Evolutionary conservation across 2,888 invertebrate species (phyloP), one percentile per base, ranked within the genome.

Genomic region (Pyrrhia umbra): DNA sequence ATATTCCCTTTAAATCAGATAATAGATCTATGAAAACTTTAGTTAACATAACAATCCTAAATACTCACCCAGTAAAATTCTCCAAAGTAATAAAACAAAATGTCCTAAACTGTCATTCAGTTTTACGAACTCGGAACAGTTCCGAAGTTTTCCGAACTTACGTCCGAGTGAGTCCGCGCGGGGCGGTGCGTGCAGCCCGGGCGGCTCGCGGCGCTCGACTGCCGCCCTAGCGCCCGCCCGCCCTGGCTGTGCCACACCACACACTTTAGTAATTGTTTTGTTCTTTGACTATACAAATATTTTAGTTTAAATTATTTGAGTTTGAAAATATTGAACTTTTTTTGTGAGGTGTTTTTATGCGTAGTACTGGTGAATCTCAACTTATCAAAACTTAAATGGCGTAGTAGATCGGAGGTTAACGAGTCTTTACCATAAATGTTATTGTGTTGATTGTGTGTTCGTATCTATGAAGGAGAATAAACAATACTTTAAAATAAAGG

Each of bases 121-220:
- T 40, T 9, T 15, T n/a, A 46, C 15, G n/a, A 75, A 70, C 40
- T 65, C 59, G 34, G 43, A 30, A n/a, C 6, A 34, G 27, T 30
- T 51, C 23, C 43, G 61, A 78, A 77, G 72, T 81, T 79, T 79
- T 66, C 51, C 62, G 64, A 74, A 80, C 77, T 77, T 60, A 10
- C 10, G 25, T n/a, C 4, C 9, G 27, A 13, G 30, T 6, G 21
- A 1, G 40, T 23, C 1, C 20, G 30, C 16, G 47, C 39, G 20
- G 23, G 37, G 60, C 57, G 51, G 40, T 59, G 75, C 72, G 83
- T 63, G 68, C 25, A 58, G 23, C 60, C 62, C 46, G 52, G 54
- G 20, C 72, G 75, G 66, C 65, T 64, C 56, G 60, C 75, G 73
- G 40, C 68, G 56, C 68, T 55, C 68, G 72, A 85, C 86, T 85